Evolutionary conservation across 37 sponge, comb jelly and placozoan species (phyloP), one percentile per base, ranked within the genome.

Genomic region (Agelas oroides): DNA sequence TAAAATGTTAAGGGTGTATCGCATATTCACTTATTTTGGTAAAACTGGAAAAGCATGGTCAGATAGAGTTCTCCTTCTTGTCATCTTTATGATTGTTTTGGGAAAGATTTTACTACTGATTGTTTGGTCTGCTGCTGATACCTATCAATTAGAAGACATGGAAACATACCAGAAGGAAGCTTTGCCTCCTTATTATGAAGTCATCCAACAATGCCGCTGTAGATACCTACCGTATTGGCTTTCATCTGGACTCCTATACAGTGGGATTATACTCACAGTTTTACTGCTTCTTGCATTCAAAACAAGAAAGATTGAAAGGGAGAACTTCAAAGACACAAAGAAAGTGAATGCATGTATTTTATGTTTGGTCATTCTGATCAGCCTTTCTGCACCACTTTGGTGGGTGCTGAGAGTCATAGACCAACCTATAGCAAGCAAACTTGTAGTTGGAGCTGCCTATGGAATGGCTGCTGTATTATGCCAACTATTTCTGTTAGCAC

Each of bases 241-340:
- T 18, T 56, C 18, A 15, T 18, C 18, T 19, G 58, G 18, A 18
- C 18, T 56, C 18, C 12, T 2, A 11, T 38, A 36, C 37, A 36
- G 53, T 12, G 33, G 70, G 24, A 53, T 57, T 25, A 12, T 61
- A 23, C 5, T 23, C 27, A 61, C 11, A 27, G 13, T 25, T 23
- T 16, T 81, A 32, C 17, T 70, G 25, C 20, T 81, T 56, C 28
- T 70, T 2, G 61, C 82, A 17, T 57, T 55, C 37, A 66, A 31
- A n/a, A 76, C 77, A 60, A 59, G 77, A 33, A 76, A 76, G 35
- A 76, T 76, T 20, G 5, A 59, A 3, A 21, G 37, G 20, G 13
- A 18, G 33, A 76, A 76, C 27, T 76, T 59, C 62, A 76, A 59
- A 59, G 77, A 76, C 62, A 76, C 77, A 2, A 76, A 76, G 57